Evolutionary conservation across 2,888 invertebrate genomes (phyloP).

Genomic region (Platycheirus rosarum): DNA sequence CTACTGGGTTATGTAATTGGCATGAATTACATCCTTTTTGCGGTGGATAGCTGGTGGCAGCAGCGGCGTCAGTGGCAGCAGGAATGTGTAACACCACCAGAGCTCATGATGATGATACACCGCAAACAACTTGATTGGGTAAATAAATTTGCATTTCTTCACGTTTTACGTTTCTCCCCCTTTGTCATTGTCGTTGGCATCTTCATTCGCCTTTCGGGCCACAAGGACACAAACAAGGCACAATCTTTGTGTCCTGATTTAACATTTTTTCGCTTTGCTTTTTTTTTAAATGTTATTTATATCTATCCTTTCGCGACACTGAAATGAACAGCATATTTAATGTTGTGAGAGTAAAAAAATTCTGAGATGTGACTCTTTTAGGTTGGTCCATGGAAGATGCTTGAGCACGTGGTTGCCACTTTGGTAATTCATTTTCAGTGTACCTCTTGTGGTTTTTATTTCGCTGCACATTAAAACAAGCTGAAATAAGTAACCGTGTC

Average conservation of each 20-base stretch:
- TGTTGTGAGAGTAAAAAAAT: slow-evolving; percentile 9
- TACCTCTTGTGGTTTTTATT: slow-evolving; percentile 7
- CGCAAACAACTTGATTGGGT: slow-evolving; percentile 73
- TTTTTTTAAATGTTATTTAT: slow-evolving; percentile 58
- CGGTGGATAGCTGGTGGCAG: slow-evolving; percentile 48
- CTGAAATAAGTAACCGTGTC: neutral
- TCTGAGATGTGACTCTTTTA: slow-evolving; percentile 5
- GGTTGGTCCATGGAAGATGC: slow-evolving; percentile 19
- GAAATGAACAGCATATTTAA: slow-evolving; percentile 62
- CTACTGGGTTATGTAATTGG: slow-evolving; percentile 71
- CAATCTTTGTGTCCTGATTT: slow-evolving; percentile 57
- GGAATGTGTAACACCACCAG: slow-evolving; percentile 49
- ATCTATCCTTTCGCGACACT: slow-evolving; percentile 53
- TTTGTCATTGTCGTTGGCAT: neutral
- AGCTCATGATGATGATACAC: slow-evolving; percentile 63
- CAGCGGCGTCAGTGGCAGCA: slow-evolving; percentile 31
- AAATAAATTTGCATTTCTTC: slow-evolving; percentile 70
- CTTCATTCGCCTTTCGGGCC: slow-evolving; percentile 21
- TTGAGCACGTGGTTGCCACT: slow-evolving; percentile 15
- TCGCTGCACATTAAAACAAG: neutral
- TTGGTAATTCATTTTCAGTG: slow-evolving; percentile 10
- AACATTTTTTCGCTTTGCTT: slow-evolving; percentile 45
- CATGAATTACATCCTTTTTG: slow-evolving; percentile 69
- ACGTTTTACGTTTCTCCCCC: slow-evolving; percentile 21
- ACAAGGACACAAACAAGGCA: slow-evolving; percentile 45